Conservation (phyloP, 2,113 vertebrate genomes). For the Syngnathus typhle region DNA sequence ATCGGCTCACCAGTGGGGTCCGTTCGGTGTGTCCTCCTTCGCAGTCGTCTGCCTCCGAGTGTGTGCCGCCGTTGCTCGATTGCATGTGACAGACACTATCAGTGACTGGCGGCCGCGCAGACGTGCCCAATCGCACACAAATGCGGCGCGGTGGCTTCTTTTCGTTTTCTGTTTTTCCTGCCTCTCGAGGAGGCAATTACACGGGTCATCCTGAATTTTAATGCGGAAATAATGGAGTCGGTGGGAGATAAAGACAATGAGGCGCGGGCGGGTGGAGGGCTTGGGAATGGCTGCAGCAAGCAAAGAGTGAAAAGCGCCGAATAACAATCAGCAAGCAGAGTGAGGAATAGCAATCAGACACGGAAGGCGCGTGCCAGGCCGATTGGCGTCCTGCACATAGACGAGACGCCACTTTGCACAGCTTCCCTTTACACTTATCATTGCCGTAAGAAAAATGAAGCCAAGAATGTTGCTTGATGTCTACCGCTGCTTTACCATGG, state of each 20-base stretch:
- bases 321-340: conserved; percentile 2
- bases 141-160: conserved; percentile 10
- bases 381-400: not conserved
- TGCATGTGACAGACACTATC: conserved; percentile 26
- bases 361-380: conserved; percentile 4
- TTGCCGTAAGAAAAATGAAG: no score
- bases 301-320: not conserved
- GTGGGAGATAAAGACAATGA: conserved; percentile 11
- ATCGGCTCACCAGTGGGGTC: not conserved
- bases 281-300: not conserved
- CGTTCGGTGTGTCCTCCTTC: not conserved
- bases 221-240: conserved; percentile 47
- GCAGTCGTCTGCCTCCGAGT: not conserved
- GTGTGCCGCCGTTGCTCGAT: conserved; percentile 10
- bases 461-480: no score
- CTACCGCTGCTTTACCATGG: not conserved
- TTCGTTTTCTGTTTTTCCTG: conserved; percentile 12
- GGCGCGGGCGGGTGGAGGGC: not conserved
- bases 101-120: conserved; percentile 15
- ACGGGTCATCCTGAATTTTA: conserved; percentile 43
- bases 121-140: conserved; percentile 10
- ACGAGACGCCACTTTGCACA: not conserved
- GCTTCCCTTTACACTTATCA: no score
- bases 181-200: conserved; percentile 40
- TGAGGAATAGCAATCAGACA: conserved; percentile 12